Evolutionary conservation across 2,113 vertebrate species (phyloP).

Genomic region (Apeltes quadracus): DNA sequence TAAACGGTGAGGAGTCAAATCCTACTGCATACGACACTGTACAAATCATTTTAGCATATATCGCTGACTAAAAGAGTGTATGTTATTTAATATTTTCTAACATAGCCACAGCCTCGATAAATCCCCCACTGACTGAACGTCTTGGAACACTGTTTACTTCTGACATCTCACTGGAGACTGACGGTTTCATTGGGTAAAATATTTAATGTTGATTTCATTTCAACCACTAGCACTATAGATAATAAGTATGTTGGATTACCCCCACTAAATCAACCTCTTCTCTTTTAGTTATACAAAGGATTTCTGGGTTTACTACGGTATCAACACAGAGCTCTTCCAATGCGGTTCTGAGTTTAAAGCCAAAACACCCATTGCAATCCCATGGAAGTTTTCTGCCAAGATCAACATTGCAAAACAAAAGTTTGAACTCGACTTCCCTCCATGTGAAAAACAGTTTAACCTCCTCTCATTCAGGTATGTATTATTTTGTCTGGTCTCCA

Average conservation of each 20-base stretch:
- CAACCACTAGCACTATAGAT: background rate
- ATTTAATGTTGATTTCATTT: background rate
- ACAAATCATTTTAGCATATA: background rate
- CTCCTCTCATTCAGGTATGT: conserved; percentile 71
- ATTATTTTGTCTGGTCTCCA: background rate
- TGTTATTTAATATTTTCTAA: background rate
- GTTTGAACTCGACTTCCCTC: conserved; percentile 71
- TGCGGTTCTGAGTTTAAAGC: conserved; percentile 70
- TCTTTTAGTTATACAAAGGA: conserved; percentile 71
- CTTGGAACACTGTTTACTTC: conserved; percentile 71
- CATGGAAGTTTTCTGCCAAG: conserved; percentile 71
- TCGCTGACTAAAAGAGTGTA: background rate
- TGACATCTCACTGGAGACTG: conserved; percentile 71
- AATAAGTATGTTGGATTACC: background rate
- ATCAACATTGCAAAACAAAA: conserved; percentile 60
- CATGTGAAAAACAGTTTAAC: conserved; percentile 59
- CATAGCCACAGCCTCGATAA: conserved; percentile 71
- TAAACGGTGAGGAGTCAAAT: conserved; percentile 72
- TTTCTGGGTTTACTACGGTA: conserved; percentile 76
- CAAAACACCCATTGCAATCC: conserved; percentile 60
- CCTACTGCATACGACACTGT: accelerated
- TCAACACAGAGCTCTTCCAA: conserved; percentile 82
- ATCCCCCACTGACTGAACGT: conserved; percentile 60
- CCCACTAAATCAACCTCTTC: background rate
- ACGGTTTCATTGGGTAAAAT: conserved; percentile 78